phyloP scores from a whole-genome alignment of 2,113 vertebrate genomes.

The Panthera tigris region DNA sequence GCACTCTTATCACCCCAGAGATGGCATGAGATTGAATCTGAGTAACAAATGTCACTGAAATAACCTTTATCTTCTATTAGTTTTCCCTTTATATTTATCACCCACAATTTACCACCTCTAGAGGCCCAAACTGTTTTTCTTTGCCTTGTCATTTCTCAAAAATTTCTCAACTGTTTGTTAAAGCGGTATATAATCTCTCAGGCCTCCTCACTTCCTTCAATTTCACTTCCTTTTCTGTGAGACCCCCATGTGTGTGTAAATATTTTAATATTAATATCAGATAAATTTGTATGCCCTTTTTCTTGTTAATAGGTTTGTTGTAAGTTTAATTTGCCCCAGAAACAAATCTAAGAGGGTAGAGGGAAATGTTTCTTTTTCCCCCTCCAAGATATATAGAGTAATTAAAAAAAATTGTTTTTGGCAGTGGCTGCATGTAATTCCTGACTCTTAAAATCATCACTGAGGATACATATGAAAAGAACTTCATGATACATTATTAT shows the following conservation, averaged over 20 bases:
- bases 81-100: background rate
- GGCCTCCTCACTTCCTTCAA: background rate
- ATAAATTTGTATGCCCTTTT: background rate
- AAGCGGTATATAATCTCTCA: background rate
- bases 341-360: background rate
- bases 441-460: background rate
- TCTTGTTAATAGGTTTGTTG: background rate
- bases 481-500: background rate
- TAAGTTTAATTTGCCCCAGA: background rate
- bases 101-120: background rate
- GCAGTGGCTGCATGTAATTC: background rate
- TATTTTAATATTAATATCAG: background rate
- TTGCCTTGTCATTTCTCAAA: background rate
- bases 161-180: background rate
- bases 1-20: background rate
- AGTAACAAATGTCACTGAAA: background rate
- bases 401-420: background rate
- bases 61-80: background rate
- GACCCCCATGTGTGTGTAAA: background rate
- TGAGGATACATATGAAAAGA: background rate
- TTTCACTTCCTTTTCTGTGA: background rate
- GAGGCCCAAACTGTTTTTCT: background rate
- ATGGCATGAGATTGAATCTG: background rate
- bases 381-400: background rate
- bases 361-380: background rate